Conservation (phyloP, 2,797 vertebrate genomes). For the Apogon talboti region DNA sequence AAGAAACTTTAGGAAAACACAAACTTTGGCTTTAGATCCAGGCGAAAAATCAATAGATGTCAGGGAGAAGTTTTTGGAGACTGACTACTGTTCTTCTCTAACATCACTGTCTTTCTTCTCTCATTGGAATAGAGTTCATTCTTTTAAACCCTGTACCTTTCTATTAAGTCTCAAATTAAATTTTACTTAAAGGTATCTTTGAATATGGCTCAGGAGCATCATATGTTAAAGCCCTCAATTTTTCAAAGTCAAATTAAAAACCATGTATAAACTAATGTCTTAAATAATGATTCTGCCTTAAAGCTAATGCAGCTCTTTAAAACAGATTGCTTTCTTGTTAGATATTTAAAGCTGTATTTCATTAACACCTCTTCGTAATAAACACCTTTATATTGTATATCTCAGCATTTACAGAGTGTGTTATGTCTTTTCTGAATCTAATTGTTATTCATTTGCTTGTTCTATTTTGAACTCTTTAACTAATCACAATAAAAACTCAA, state of each 20-base stretch:
- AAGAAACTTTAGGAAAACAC: slow-evolving; percentile 24
- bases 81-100: slow-evolving; percentile 14
- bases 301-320: background rate
- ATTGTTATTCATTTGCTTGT: slow-evolving; percentile 36
- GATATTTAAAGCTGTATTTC: slow-evolving; percentile 9
- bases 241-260: slow-evolving; percentile 29
- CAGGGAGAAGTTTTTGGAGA: slow-evolving; percentile 13
- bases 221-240: slow-evolving; percentile 1
- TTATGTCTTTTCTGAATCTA: slow-evolving; percentile 36
- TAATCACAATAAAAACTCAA: slow-evolving; percentile 14
- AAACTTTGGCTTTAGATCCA: slow-evolving; percentile 18
- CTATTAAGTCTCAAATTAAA: slow-evolving; percentile 18
- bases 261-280: slow-evolving; percentile 7
- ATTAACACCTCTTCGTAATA: slow-evolving; percentile 34
- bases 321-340: background rate
- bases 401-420: slow-evolving; percentile 20
- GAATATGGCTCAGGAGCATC: background rate
- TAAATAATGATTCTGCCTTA: too few species aligned
- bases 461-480: slow-evolving; percentile 40
- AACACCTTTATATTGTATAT: slow-evolving; percentile 26
- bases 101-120: slow-evolving; percentile 8
- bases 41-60: slow-evolving; percentile 31
- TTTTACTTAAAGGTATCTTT: slow-evolving; percentile 14
- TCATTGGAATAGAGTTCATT: slow-evolving; percentile 14
- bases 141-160: slow-evolving; percentile 20